Evolutionary conservation across 2,113 vertebrate species (phyloP).

Genomic region (Procavia capensis): DNA sequence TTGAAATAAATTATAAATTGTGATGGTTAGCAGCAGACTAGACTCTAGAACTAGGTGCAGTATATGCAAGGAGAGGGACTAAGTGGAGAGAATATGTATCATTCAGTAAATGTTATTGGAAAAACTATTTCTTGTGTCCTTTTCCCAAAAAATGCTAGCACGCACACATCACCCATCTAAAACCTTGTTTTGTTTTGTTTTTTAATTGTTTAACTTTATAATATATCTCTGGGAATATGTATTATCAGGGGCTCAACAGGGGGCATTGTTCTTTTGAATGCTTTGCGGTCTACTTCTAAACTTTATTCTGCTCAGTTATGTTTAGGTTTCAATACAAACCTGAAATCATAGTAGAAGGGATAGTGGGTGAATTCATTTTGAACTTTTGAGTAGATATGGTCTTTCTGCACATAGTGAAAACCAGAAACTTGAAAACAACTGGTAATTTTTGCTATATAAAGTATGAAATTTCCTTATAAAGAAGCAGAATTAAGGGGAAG

Average conservation of each 20-base stretch:
- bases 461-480: slow-evolving; percentile 20
- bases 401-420: neutral
- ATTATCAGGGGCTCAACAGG: neutral
- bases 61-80: neutral
- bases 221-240: neutral
- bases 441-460: slow-evolving; percentile 6
- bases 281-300: neutral
- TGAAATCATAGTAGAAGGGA: neutral
- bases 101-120: neutral
- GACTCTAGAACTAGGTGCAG: neutral
- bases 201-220: neutral
- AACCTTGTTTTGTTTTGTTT: neutral
- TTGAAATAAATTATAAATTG: neutral
- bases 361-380: neutral
- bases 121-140: slow-evolving; percentile 1
- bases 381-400: neutral
- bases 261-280: neutral
- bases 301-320: neutral
- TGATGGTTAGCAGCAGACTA: neutral
- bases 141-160: neutral
- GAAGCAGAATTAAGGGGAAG: neutral
- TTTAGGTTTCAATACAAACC: neutral
- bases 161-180: neutral
- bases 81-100: neutral
- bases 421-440: neutral